Evolutionary conservation across 2,888 invertebrate species (phyloP).

Genomic region (Steinernema carpocapsae): DNA sequence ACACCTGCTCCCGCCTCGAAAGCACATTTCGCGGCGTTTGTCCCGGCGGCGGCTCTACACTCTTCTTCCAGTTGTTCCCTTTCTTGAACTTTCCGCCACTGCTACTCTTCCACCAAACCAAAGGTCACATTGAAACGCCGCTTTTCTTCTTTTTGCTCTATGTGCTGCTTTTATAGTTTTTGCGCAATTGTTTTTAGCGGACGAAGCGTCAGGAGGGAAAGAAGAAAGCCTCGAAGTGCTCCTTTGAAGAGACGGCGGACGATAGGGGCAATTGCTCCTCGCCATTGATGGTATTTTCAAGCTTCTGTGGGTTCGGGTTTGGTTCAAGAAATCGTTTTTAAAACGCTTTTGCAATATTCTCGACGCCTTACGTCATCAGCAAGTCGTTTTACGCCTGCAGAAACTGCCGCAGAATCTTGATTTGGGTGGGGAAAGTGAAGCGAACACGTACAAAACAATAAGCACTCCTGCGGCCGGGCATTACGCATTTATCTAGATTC

Average conservation of each 20-base stretch:
- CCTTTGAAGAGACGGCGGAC: not conserved
- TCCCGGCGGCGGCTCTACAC: not conserved
- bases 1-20: slow-evolving; percentile 25
- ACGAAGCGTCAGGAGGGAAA: not conserved
- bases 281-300: slow-evolving; percentile 13
- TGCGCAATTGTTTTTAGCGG: slow-evolving; percentile 1
- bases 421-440: too few relatives aligned
- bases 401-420: too few relatives aligned
- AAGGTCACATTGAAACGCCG: slow-evolving; percentile 1
- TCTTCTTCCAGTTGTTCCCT: not conserved
- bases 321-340: slow-evolving; percentile 26
- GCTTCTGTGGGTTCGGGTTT: not conserved
- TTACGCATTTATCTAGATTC: too few relatives aligned
- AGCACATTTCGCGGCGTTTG: slow-evolving; percentile 13
- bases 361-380: not conserved
- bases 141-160: not conserved
- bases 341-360: slow-evolving; percentile 25
- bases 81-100: slow-evolving; percentile 23
- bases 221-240: too few relatives aligned
- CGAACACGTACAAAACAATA: too few relatives aligned
- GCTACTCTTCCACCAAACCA: not conserved
- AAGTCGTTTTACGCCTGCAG: not conserved
- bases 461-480: too few relatives aligned
- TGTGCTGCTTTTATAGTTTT: slow-evolving; percentile 10
- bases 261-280: not conserved